Conservation (phyloP, 2,113 vertebrate genomes). For the Tichodroma muraria region DNA sequence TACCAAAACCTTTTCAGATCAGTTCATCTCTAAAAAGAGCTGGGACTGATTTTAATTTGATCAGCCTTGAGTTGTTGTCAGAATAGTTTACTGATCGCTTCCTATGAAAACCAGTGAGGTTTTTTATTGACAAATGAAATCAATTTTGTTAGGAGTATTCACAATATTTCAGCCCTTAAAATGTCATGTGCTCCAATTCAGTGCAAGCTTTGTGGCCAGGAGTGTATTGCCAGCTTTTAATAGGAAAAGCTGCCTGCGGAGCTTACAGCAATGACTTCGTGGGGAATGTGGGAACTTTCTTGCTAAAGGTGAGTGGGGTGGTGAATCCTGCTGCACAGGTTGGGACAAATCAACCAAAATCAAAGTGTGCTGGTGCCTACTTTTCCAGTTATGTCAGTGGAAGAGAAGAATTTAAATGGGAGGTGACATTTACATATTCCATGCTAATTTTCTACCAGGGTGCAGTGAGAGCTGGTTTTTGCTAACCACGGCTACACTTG, state of each 20-base stretch:
- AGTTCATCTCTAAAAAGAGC: not conserved
- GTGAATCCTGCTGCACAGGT: not conserved
- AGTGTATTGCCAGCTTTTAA: not conserved
- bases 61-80: not conserved
- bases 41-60: slow-evolving; percentile 11
- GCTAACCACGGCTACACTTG: not conserved
- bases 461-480: not conserved
- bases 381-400: not conserved
- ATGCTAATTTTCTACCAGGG: not conserved
- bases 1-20: not conserved
- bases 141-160: not conserved
- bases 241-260: not conserved
- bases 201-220: not conserved
- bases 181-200: not conserved
- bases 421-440: not conserved
- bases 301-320: not conserved
- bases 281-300: not conserved
- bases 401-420: not conserved
- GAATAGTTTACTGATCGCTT: not conserved
- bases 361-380: not conserved
- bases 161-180: not conserved
- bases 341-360: not conserved
- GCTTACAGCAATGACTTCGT: not conserved
- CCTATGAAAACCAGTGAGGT: not conserved
- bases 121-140: slow-evolving; percentile 19